Evolutionary conservation across 2,888 invertebrate species (phyloP).

Genomic region (Harpalus rufipes): DNA sequence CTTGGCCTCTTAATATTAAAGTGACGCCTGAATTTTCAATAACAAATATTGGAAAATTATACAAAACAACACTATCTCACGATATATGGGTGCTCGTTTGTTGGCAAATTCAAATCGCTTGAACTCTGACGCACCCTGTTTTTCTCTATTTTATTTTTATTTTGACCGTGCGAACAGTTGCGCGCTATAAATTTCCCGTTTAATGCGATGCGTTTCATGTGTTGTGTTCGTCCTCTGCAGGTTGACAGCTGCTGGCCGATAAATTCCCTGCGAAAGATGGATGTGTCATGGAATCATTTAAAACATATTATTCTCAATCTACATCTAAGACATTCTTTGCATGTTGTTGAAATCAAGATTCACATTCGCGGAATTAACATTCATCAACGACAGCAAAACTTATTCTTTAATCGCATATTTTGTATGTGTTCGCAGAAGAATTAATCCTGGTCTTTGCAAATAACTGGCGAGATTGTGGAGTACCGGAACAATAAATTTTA

Average conservation of each 20-base stretch:
- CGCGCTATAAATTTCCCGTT: conserved; percentile 62
- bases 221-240: conserved; percentile 51
- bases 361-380: conserved; percentile 48
- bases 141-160: conserved; percentile 57
- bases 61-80: neutral
- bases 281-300: conserved; percentile 59
- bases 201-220: conserved; percentile 59
- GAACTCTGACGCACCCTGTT: conserved; percentile 4
- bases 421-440: conserved; percentile 39
- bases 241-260: conserved; percentile 63
- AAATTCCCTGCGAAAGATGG: conserved; percentile 53
- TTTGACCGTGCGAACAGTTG: conserved; percentile 62
- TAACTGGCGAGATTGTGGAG: conserved; percentile 27
- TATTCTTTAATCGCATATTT: conserved; percentile 43
- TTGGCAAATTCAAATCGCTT: neutral
- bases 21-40: too few species aligned
- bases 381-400: conserved; percentile 3
- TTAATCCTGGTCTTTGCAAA: conserved; percentile 36
- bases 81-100: neutral
- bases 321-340: conserved; percentile 54
- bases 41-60: too few species aligned
- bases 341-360: conserved; percentile 57
- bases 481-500: conserved; percentile 13
- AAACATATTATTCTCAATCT: conserved; percentile 63
- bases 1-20: too few species aligned